Evolutionary conservation across 2,888 invertebrate genomes (phyloP).

Genomic region (Fragum whitleyi): DNA sequence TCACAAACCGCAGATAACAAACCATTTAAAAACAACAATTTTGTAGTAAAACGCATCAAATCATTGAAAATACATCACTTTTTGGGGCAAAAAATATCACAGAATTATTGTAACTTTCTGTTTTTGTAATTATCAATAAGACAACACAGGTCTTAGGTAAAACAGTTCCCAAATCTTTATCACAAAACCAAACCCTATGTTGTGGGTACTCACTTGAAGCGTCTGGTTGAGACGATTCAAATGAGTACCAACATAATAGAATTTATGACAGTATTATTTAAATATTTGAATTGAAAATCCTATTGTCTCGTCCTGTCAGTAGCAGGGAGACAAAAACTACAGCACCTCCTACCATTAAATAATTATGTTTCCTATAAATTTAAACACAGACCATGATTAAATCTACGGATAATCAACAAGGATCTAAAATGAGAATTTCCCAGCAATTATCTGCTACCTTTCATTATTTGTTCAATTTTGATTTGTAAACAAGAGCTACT

Average conservation of each 20-base stretch:
- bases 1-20: neutral
- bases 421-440: neutral
- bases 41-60: neutral
- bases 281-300: too few relatives aligned
- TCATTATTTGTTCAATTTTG: neutral
- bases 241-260: too few relatives aligned
- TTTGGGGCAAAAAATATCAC: neutral
- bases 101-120: neutral
- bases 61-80: neutral
- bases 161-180: too few relatives aligned
- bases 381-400: neutral
- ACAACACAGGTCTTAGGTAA: too few relatives aligned
- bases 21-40: neutral
- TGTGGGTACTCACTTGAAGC: too few relatives aligned
- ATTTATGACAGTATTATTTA: too few relatives aligned
- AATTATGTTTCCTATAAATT: conserved; percentile 14
- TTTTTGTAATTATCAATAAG: neutral
- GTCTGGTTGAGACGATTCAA: too few relatives aligned
- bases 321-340: too few relatives aligned
- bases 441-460: neutral
- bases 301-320: too few relatives aligned
- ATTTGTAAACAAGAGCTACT: neutral
- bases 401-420: neutral
- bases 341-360: neutral
- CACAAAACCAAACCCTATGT: too few relatives aligned